Evolutionary conservation across 2,888 invertebrate species (phyloP).

Genomic region (Dryadula phaetusa): DNA sequence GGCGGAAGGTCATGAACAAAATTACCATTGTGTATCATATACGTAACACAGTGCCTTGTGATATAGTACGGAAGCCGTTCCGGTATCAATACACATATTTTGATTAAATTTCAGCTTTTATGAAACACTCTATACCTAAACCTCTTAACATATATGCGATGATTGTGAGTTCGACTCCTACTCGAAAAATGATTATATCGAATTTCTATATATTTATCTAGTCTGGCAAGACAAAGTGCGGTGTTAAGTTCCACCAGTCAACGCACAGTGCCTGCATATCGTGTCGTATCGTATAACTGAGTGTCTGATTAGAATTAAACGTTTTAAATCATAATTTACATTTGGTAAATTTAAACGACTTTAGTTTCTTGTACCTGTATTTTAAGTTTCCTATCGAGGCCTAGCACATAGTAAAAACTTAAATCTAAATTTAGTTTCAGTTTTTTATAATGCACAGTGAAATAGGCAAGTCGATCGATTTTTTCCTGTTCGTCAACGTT

Average conservation of each 20-base stretch:
- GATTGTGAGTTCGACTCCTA: not conserved
- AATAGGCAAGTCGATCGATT: not conserved
- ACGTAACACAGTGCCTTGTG: not conserved
- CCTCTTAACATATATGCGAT: not conserved
- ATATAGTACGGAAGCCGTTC: conserved; percentile 12
- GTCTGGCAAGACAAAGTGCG: too few relatives aligned
- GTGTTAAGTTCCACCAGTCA: too few relatives aligned
- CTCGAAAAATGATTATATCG: not conserved
- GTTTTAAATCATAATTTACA: not conserved
- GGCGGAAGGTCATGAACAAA: conserved; percentile 24
- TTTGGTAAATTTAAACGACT: not conserved
- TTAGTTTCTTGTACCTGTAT: not conserved
- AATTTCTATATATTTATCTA: not conserved
- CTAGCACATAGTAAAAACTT: not conserved
- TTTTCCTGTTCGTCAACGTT: not conserved
- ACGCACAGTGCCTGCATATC: not conserved
- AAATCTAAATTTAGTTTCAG: not conserved
- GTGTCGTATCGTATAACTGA: too few relatives aligned
- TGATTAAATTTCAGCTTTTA: conserved; percentile 4
- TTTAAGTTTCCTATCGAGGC: not conserved
- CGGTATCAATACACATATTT: conserved; percentile 2
- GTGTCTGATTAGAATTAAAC: too few relatives aligned
- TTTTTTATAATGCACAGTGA: not conserved
- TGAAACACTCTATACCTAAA: not conserved
- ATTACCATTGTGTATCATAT: conserved; percentile 17